Base-by-base conservation (phyloP, 2,888 invertebrate species). In the Brenthis ino region DNA sequence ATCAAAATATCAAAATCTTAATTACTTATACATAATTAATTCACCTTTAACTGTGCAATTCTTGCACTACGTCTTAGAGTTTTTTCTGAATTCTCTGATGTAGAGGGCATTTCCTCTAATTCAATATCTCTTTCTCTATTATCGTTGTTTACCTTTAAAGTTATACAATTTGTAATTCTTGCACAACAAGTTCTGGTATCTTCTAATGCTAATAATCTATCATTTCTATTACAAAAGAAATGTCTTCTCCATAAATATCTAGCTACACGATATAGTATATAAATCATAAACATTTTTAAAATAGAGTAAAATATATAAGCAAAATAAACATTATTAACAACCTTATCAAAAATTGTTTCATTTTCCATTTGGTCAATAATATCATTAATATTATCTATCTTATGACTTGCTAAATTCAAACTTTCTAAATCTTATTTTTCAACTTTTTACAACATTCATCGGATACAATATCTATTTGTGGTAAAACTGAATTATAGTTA, bases 381-480 rank as follows among this genome's bases (percentile, higher is more conserved):
- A 20, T 58, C 58, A 58, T 48, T 58, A 58, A 58, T 58, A 12
- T 47, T 58, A 24, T 58, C 48, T 58, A 58, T 72, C 20, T 71
- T 73, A 56, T 70, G 70, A 55, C 72, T 74, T 24, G 70, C 72
- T 61, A 74, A 37, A 47, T 67, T 28, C 28, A 28, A 28, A 28
- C 28, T 28, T 5, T 28, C 28, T 28, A 28, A 28, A 28, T 28
- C 28, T 61, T 72, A 61, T 53, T 65, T 70, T 33, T 50, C n/a
- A 12, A 50, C 12, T 50, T 50, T 13, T 50, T 12, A 67, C 70
- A 73, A 72, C 74, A 73, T 50, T 73, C 71, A 33, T 73, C 72
- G 16, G 61, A 53, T 37, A 74, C 33, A 48, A 68, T 57, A 65
- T 68, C 55, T 57, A 68, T 65, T 12, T 12, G 20, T 64, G 56